phyloP scores from a whole-genome alignment of 2,888 invertebrate species.

The Calameuta idolon region DNA sequence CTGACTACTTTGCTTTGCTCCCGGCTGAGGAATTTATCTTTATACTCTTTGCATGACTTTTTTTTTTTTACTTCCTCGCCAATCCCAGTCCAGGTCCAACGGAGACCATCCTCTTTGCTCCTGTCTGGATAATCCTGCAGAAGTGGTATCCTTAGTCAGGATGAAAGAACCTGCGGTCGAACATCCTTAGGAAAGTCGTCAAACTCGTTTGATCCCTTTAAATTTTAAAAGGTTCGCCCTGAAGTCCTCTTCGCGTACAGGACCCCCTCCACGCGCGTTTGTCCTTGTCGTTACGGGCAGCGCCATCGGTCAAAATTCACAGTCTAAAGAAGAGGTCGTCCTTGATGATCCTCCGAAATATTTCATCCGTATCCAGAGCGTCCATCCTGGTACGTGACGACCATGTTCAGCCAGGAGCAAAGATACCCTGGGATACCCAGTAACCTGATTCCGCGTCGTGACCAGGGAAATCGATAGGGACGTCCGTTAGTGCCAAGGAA shows the following conservation, averaged over 20 bases:
- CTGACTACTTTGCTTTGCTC: not conserved
- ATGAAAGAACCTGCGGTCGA: not conserved
- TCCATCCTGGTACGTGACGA: not conserved
- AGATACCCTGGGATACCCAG: not conserved
- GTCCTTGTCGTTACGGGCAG: not conserved
- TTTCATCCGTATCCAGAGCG: not conserved
- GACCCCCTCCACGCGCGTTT: not conserved
- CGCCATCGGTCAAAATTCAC: not conserved
- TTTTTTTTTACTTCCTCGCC: not conserved
- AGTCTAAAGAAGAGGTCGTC: not conserved
- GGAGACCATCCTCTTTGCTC: not conserved
- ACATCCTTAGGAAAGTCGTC: slow-evolving; percentile 6
- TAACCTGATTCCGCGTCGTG: not conserved
- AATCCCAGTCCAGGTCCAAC: not conserved
- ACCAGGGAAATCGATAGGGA: not conserved
- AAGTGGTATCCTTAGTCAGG: not conserved
- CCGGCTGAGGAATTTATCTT: not conserved
- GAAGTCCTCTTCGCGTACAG: not conserved
- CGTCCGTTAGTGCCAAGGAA: not conserved
- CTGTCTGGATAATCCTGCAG: not conserved
- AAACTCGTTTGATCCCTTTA: slow-evolving; percentile 23
- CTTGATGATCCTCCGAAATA: not conserved
- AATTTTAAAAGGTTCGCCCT: slow-evolving; percentile 20
- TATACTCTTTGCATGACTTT: not conserved
- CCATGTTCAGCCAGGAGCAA: not conserved